Percentiles rank a stretch among this genome's conserved stretches.
Conservation (phyloP, 2,888 invertebrate species). For the Drosophila nigricruria region DNA sequence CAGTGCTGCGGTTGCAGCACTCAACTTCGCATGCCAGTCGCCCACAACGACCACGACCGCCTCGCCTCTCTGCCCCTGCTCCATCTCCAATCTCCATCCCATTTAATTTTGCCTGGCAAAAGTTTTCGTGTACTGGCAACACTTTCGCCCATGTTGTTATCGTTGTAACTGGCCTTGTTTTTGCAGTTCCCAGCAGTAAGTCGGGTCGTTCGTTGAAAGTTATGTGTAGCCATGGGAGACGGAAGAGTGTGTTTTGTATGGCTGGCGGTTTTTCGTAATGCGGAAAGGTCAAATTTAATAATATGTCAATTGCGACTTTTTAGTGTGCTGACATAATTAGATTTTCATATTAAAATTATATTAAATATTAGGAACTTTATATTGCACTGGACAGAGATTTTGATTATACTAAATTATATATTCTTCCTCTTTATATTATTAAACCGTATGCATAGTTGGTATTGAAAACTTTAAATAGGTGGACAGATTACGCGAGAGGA, state of each 20-base stretch:
- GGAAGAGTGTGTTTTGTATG: slow-evolving; percentile 14
- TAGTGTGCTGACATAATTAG: slow-evolving; percentile 60
- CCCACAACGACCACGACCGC: slow-evolving; percentile 14
- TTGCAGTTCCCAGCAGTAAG: slow-evolving; percentile 34
- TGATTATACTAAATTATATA: not conserved
- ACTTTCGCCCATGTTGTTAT: slow-evolving; percentile 59
- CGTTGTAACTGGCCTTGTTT: slow-evolving; percentile 54
- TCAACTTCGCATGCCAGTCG: slow-evolving; percentile 20
- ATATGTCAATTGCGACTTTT: slow-evolving; percentile 56
- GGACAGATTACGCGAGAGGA: not conserved
- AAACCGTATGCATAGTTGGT: too few relatives aligned
- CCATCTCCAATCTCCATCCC: not conserved
- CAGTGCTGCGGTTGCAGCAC: slow-evolving; percentile 41
- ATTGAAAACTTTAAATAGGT: too few relatives aligned
- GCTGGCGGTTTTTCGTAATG: slow-evolving; percentile 28
- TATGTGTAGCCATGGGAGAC: slow-evolving; percentile 48
- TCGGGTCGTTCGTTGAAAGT: slow-evolving; percentile 50
- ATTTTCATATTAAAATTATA: slow-evolving; percentile 32
- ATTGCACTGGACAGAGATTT: not conserved
- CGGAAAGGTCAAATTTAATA: slow-evolving; percentile 57
- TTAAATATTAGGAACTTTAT: not conserved
- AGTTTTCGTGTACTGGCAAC: slow-evolving; percentile 69
- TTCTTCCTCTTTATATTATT: too few relatives aligned
- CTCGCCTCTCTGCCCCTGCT: too few relatives aligned
- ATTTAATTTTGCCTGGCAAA: slow-evolving; percentile 44